Percentiles rank a stretch among this genome's conserved stretches.
phyloP scores from a whole-genome alignment of 1,140 invertebrate species.

The Radopholus similis region DNA sequence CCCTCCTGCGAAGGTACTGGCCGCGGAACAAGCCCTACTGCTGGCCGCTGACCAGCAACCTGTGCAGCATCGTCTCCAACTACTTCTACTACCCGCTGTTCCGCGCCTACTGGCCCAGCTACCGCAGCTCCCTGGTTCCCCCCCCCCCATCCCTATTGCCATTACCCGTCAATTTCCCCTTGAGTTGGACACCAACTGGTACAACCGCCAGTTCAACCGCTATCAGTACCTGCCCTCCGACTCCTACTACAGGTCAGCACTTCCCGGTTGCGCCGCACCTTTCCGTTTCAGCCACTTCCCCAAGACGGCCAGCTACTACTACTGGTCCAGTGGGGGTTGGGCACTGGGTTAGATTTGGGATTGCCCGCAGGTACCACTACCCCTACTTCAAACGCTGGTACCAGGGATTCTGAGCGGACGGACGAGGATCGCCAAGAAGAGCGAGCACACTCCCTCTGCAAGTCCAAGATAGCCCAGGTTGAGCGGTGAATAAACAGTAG shows the following conservation, averaged over 20 bases:
- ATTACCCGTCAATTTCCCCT: background rate
- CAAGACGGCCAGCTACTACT: conserved; percentile 2
- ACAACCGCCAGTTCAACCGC: conserved; percentile 13
- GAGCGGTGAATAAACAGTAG: too few species aligned
- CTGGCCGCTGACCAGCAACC: conserved; percentile 16
- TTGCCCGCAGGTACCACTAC: conserved; percentile 7
- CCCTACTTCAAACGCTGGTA: conserved; percentile 17
- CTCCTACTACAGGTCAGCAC: conserved; percentile 1
- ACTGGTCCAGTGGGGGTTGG: conserved; percentile 10
- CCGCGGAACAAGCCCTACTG: conserved; percentile 14
- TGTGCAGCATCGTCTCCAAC: conserved; percentile 17
- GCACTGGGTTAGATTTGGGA: background rate
- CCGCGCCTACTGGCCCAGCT: conserved; percentile 13
- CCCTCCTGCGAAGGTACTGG: background rate
- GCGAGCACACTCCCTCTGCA: too few species aligned
- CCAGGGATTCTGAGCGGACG: background rate
- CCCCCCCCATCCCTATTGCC: background rate
- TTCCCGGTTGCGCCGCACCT: background rate
- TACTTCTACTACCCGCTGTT: conserved; percentile 14
- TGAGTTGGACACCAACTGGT: conserved; percentile 18
- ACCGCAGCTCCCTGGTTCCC: conserved; percentile 7
- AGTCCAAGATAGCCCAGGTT: too few species aligned
- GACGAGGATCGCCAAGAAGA: background rate
- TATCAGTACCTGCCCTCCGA: conserved; percentile 12
- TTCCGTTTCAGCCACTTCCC: conserved; percentile 1